A percentile compares a stretch with the other conserved stretches of the same genome.
Conservation (phyloP, 2,888 invertebrate genomes). For the Fragum sueziense region DNA sequence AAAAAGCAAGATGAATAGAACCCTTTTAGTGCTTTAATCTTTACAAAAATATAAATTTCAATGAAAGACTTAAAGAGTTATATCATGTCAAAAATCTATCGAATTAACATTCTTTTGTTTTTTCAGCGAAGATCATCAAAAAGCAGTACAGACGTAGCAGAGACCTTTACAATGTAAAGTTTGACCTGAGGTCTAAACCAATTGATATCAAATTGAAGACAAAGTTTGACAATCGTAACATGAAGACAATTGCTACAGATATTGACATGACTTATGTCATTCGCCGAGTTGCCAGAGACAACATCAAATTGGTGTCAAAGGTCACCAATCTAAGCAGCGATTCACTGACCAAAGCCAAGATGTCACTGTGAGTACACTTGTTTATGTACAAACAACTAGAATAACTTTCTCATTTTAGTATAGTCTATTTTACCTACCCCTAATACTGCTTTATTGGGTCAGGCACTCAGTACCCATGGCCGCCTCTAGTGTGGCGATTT, state of each 20-base stretch:
- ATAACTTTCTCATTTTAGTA: too few species aligned
- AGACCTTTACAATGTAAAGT: conserved; percentile 41
- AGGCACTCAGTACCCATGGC: too few species aligned
- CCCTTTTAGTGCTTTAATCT: too few species aligned
- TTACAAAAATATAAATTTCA: too few species aligned
- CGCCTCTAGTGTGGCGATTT: too few species aligned
- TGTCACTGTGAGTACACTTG: conserved; percentile 67
- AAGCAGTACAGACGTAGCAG: conserved; percentile 48
- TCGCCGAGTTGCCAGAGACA: conserved; percentile 62
- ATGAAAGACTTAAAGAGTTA: too few species aligned
- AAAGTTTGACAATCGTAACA: conserved; percentile 50
- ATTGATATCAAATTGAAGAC: conserved; percentile 52
- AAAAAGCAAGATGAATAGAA: too few species aligned
- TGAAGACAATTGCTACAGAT: conserved; percentile 54
- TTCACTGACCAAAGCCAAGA: conserved; percentile 58
- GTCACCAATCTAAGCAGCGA: conserved; percentile 65
- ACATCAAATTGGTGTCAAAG: conserved; percentile 65
- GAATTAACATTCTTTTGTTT: too few species aligned
- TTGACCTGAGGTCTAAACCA: conserved; percentile 53
- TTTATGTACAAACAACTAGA: too few species aligned
- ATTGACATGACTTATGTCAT: conserved; percentile 65
- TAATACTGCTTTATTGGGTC: too few species aligned
- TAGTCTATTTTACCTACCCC: too few species aligned
- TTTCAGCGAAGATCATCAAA: conserved; percentile 53
- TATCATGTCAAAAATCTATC: too few species aligned